A percentile compares a stretch with the other conserved stretches of the same genome.
These are phyloP conservation scores for Beris morrisii DNA, from an alignment of 2,888 invertebrate species.

Conservation along the genomic window DNA sequence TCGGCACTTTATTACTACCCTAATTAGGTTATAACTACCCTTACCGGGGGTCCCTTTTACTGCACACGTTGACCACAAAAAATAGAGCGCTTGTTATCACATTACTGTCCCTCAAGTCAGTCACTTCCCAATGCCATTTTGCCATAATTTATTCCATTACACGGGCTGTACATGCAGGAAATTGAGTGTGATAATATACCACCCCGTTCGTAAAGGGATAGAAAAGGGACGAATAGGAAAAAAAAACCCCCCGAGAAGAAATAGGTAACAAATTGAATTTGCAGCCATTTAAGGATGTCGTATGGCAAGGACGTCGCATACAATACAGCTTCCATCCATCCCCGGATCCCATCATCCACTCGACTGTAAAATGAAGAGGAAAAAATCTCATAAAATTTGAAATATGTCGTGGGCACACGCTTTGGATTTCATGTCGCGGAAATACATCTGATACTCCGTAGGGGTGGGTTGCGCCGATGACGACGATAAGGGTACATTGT, in stretches of 20 bases:
- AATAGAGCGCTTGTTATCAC: constrained; percentile 30
- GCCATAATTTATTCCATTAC: constrained; percentile 38
- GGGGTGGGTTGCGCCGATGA: not conserved
- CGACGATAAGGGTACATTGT: not conserved
- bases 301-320: constrained; percentile 7
- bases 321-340: not conserved
- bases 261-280: constrained; percentile 37
- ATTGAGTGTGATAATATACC: constrained; percentile 38
- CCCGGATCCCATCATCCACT: not conserved
- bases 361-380: not conserved
- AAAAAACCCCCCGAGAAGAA: constrained; percentile 3
- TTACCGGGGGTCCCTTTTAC: too few relatives aligned
- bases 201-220: constrained; percentile 32
- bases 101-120: constrained; percentile 34
- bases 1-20: not conserved
- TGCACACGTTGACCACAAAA: constrained; percentile 23
- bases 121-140: constrained; percentile 33
- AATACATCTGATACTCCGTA: not conserved
- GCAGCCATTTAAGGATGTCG: constrained; percentile 36
- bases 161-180: constrained; percentile 36
- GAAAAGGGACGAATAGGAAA: constrained; percentile 24
- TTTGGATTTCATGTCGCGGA: constrained; percentile 3
- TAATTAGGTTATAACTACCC: constrained; percentile 5
- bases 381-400: constrained; percentile 12
- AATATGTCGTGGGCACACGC: constrained; percentile 10